Evolutionary conservation across 2,113 vertebrate species (phyloP).

Genomic region (Neoarius graeffei): DNA sequence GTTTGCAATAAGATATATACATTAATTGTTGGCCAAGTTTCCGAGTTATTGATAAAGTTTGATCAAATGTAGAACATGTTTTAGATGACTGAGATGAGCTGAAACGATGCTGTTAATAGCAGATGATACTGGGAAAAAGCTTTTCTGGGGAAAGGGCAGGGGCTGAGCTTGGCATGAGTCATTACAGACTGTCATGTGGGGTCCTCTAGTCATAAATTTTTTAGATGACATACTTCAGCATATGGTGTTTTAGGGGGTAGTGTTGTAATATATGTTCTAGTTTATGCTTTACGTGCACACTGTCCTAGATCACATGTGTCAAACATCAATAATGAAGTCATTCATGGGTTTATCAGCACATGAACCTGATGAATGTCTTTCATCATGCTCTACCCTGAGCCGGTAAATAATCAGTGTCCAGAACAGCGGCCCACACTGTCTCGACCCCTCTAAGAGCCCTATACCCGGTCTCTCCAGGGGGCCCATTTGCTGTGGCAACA

Average conservation of each 20-base stretch:
- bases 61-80: background rate
- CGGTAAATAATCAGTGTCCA: constrained; percentile 37
- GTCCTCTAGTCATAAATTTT: background rate
- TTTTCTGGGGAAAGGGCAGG: constrained; percentile 10
- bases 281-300: background rate
- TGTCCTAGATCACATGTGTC: background rate
- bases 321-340: background rate
- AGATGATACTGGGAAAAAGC: background rate
- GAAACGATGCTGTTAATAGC: background rate
- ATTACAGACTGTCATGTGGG: constrained; percentile 14
- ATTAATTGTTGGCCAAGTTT: background rate
- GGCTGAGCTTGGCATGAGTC: background rate
- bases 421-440: constrained; percentile 31
- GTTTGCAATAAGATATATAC: background rate
- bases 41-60: background rate
- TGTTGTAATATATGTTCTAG: background rate
- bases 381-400: background rate
- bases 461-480: constrained; percentile 24
- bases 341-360: background rate
- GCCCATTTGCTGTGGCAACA: constrained; percentile 46
- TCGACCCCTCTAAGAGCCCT: constrained; percentile 19
- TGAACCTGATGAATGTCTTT: constrained; percentile 15
- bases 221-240: constrained; percentile 32
- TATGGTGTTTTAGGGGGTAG: background rate
- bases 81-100: background rate